phyloP scores from a whole-genome alignment of 2,888 invertebrate species.

The Exephanes ischioxanthus region DNA sequence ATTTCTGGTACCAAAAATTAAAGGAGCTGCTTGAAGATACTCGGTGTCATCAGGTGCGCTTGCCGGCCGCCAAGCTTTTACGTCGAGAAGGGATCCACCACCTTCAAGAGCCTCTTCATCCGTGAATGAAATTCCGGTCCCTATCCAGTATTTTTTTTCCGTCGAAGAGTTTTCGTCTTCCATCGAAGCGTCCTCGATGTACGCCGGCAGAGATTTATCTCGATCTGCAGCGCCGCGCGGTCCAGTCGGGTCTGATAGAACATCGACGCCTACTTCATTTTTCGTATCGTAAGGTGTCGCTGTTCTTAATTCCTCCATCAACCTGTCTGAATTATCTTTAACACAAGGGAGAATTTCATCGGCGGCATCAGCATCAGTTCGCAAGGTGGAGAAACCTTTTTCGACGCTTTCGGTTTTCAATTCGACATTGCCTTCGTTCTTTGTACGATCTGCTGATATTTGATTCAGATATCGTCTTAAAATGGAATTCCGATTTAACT shows the following conservation, averaged over 20 bases:
- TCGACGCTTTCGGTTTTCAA: not conserved
- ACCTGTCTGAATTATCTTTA: not conserved
- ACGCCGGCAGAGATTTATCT: not conserved
- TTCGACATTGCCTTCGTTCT: not conserved
- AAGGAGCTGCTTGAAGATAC: no score
- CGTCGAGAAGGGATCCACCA: not conserved
- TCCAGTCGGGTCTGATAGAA: not conserved
- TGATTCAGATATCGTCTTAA: not conserved
- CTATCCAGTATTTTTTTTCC: not conserved
- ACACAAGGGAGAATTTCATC: no score
- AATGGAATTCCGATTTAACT: constrained; percentile 14
- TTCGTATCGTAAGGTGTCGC: not conserved
- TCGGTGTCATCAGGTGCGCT: not conserved
- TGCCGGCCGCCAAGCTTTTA: not conserved
- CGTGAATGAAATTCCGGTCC: not conserved
- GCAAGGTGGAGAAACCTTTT: not conserved
- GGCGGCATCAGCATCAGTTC: no score
- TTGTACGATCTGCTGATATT: not conserved
- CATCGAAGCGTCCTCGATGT: not conserved
- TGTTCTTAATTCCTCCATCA: not conserved
- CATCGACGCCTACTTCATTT: not conserved
- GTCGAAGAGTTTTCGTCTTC: not conserved
- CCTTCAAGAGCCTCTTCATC: not conserved
- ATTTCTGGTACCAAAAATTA: no score
- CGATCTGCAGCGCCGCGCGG: not conserved